Conservation (phyloP, 2,888 invertebrate genomes). For the Creontiades dilutus region DNA sequence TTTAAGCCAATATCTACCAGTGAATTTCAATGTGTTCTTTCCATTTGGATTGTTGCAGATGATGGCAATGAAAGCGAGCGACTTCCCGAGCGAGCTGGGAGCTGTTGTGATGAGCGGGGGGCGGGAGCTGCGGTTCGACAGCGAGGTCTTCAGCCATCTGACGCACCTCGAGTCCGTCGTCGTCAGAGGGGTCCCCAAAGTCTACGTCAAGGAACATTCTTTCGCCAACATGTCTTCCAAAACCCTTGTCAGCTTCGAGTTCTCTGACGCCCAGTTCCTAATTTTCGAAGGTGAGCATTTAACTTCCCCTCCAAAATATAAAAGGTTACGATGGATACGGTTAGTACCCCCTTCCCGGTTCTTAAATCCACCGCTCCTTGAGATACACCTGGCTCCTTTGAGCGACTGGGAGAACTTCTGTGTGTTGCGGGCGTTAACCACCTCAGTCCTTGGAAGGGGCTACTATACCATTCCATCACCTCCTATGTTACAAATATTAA, state of each 20-base stretch:
- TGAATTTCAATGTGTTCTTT: too few species aligned
- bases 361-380: too few species aligned
- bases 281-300: slow-evolving; percentile 80
- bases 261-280: slow-evolving; percentile 81
- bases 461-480: too few species aligned
- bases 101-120: slow-evolving; percentile 74
- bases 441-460: too few species aligned
- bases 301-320: too few species aligned
- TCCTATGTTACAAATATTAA: too few species aligned
- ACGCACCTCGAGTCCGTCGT: slow-evolving; percentile 80
- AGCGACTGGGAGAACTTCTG: too few species aligned
- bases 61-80: slow-evolving; percentile 74
- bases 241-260: slow-evolving; percentile 72
- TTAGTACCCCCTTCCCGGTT: too few species aligned
- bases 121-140: slow-evolving; percentile 75
- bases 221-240: slow-evolving; percentile 81
- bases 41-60: slow-evolving; percentile 74
- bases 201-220: slow-evolving; percentile 82
- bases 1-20: too few species aligned
- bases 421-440: too few species aligned
- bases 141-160: slow-evolving; percentile 78
- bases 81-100: slow-evolving; percentile 74
- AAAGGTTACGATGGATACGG: too few species aligned
- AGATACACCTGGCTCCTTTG: too few species aligned
- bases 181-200: slow-evolving; percentile 77